Percentiles rank a stretch among this genome's conserved stretches.
Evolutionary conservation across 37 sponge, comb jelly and placozoan species (phyloP).

Genomic region (Hormiphora californensis): DNA sequence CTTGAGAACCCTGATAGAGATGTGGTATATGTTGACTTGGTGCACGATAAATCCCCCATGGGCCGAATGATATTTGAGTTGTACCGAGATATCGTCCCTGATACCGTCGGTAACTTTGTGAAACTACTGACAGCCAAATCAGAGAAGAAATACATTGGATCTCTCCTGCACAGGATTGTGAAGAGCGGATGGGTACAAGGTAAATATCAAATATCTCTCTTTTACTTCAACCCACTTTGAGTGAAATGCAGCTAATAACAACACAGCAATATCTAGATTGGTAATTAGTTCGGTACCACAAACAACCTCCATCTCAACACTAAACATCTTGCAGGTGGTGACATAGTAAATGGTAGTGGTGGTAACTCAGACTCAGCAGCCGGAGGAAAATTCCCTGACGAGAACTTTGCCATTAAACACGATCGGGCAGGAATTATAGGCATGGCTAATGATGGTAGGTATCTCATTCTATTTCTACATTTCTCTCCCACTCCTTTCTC

Average conservation of each 20-base stretch:
- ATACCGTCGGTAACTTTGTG: slow-evolving; percentile 68
- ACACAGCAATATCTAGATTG: too few relatives aligned
- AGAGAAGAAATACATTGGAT: not conserved
- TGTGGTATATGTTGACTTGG: not conserved
- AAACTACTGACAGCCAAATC: slow-evolving; percentile 59
- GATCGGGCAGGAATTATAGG: slow-evolving; percentile 70
- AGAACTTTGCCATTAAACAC: slow-evolving; percentile 72
- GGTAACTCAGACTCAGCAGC: slow-evolving; percentile 39
- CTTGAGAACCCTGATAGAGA: slow-evolving; percentile 57
- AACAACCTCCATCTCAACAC: not conserved
- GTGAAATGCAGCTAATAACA: too few relatives aligned
- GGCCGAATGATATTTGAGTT: slow-evolving; percentile 60
- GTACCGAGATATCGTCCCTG: slow-evolving; percentile 65
- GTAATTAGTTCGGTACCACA: too few relatives aligned
- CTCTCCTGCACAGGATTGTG: slow-evolving; percentile 69
- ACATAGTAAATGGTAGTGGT: slow-evolving; percentile 59
- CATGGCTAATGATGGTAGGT: slow-evolving; percentile 82
- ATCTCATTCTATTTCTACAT: too few relatives aligned
- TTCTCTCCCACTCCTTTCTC: too few relatives aligned
- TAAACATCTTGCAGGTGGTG: not conserved
- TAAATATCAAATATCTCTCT: not conserved
- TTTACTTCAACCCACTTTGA: too few relatives aligned
- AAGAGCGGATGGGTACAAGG: slow-evolving; percentile 80
- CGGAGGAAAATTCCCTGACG: slow-evolving; percentile 61
- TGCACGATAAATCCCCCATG: slow-evolving; percentile 12